Conservation (phyloP, 2,113 vertebrate genomes). For the Ibidorhyncha struthersii region DNA sequence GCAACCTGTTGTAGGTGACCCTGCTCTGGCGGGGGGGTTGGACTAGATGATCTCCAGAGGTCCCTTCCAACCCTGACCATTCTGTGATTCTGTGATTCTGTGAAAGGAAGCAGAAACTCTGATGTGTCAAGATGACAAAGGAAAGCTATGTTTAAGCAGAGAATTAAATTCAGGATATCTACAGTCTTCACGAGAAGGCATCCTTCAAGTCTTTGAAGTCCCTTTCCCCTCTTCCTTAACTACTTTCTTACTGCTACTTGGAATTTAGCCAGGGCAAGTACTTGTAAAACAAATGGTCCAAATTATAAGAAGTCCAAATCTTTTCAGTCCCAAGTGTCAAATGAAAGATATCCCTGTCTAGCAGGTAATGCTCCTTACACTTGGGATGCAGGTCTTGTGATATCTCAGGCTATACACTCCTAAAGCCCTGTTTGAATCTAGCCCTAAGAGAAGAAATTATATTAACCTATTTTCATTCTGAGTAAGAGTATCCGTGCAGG, state of each 20-base stretch:
- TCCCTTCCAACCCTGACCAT: no score
- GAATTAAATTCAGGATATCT: neutral
- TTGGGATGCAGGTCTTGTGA: neutral
- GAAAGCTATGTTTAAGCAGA: neutral
- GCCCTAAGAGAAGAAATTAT: neutral
- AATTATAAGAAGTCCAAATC: neutral
- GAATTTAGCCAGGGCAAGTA: neutral
- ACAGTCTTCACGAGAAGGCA: neutral
- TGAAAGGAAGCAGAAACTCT: neutral
- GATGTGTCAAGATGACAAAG: neutral
- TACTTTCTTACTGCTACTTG: neutral
- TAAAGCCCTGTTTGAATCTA: neutral
- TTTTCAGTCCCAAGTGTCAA: neutral
- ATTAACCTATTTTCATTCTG: neutral
- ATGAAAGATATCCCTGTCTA: neutral
- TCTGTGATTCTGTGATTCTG: no score
- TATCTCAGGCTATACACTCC: neutral
- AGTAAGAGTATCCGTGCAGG: neutral
- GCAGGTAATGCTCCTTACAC: neutral
- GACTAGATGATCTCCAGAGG: no score
- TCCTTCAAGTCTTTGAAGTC: neutral
- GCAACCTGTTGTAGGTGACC: no score
- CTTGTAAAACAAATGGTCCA: neutral
- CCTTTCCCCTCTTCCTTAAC: neutral
- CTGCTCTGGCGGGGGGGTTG: no score